phyloP scores from a whole-genome alignment of 2,113 vertebrate species.

The Fulmarus glacialis region DNA sequence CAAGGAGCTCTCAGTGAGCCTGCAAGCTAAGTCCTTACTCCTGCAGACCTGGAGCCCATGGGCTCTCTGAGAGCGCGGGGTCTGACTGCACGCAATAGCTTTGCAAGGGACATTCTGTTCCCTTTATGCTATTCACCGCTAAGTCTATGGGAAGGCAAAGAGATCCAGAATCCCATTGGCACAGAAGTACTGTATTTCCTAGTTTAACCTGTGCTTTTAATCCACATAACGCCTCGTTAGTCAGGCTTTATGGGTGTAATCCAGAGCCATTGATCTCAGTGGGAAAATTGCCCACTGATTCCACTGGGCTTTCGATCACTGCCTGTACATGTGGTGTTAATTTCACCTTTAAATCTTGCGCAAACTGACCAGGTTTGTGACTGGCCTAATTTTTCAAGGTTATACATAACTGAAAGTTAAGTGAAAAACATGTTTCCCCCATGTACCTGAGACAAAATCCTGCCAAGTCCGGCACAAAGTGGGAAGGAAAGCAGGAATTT shows the following conservation, averaged over 20 bases:
- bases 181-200: neutral
- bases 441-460: neutral
- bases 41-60: neutral
- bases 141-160: neutral
- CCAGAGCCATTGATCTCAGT: slow-evolving; percentile 36
- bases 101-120: neutral
- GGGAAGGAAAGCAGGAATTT: neutral
- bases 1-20: neutral
- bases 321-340: neutral
- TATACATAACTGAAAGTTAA: neutral
- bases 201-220: slow-evolving; percentile 39
- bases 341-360: slow-evolving; percentile 12
- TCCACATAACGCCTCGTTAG: neutral
- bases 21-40: neutral
- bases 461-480: neutral
- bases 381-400: neutral
- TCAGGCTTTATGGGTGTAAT: slow-evolving; percentile 44
- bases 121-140: neutral
- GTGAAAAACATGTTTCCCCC: neutral
- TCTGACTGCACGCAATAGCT: neutral
- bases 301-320: neutral
- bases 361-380: neutral
- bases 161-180: slow-evolving; percentile 26
- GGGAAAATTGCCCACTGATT: slow-evolving; percentile 8
- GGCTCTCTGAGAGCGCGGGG: neutral